A percentile compares a stretch with the other conserved stretches of the same genome.
Evolutionary conservation across 2,113 vertebrate genomes (phyloP).

Genomic region (Pongo pygmaeus): DNA sequence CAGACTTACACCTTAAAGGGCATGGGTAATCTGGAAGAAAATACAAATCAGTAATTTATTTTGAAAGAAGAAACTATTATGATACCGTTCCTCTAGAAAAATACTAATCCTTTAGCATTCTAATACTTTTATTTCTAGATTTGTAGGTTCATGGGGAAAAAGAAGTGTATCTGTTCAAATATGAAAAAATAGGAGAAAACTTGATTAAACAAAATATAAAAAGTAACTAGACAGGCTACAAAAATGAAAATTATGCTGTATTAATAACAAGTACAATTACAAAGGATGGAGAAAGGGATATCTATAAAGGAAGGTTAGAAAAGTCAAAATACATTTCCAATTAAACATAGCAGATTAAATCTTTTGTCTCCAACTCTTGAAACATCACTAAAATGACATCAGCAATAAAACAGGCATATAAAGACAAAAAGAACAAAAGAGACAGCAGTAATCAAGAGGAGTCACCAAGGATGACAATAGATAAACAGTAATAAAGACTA

Average conservation of each 20-base stretch:
- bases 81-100: background rate
- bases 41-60: constrained; percentile 16
- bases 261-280: background rate
- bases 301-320: background rate
- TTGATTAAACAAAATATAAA: constrained; percentile 22
- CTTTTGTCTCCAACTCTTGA: background rate
- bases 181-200: constrained; percentile 1
- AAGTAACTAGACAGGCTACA: background rate
- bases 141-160: background rate
- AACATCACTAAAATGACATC: background rate
- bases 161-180: constrained; percentile 12
- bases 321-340: background rate
- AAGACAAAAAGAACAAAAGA: background rate
- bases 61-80: constrained; percentile 15
- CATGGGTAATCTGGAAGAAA: background rate
- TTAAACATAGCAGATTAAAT: background rate
- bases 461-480: background rate
- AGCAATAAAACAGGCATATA: background rate
- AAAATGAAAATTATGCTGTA: constrained; percentile 16
- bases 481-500: background rate
- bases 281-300: background rate
- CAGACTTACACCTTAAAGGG: constrained; percentile 10
- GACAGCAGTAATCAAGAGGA: background rate
- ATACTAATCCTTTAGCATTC: background rate
- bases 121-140: constrained; percentile 43